Evolutionary conservation across 2,113 vertebrate species (phyloP).

Genomic region (Ameiurus melas): DNA sequence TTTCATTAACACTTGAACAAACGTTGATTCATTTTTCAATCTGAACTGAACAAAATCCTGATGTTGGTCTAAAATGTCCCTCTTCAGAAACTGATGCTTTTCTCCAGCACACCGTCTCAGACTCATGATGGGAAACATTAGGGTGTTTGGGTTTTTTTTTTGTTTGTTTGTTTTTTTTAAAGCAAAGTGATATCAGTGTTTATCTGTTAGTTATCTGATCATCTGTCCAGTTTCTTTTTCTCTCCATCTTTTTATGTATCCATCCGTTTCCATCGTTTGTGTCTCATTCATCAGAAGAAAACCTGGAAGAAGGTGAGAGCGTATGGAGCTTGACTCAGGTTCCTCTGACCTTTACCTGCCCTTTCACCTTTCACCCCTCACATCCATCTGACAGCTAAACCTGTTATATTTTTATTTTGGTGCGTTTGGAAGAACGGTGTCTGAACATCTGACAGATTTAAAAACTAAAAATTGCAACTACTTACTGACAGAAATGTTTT

Average conservation of each 20-base stretch:
- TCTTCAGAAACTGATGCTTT: neutral
- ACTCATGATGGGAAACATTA: neutral
- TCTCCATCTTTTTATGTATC: neutral
- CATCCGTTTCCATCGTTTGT: slow-evolving; percentile 10
- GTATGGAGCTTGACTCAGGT: neutral
- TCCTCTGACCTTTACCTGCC: neutral
- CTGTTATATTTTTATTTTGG: neutral
- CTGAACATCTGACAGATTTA: neutral
- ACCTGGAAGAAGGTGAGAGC: slow-evolving; percentile 61
- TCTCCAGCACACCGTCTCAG: neutral
- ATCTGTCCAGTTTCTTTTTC: slow-evolving; percentile 1
- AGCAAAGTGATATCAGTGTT: neutral
- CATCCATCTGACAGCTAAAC: neutral
- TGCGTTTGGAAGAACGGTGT: neutral
- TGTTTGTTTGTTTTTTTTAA: no score
- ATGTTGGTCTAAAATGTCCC: neutral
- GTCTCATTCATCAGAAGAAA: slow-evolving; percentile 49
- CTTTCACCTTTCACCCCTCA: neutral
- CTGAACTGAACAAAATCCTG: neutral
- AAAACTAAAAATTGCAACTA: neutral
- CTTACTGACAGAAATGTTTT: neutral
- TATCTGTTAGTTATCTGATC: neutral
- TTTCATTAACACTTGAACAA: neutral
- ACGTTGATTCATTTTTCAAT: neutral
- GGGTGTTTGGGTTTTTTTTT: neutral